These are phyloP conservation scores for Phainopepla nitens DNA, from an alignment of 2,113 vertebrate species.

Conservation along the genomic window DNA sequence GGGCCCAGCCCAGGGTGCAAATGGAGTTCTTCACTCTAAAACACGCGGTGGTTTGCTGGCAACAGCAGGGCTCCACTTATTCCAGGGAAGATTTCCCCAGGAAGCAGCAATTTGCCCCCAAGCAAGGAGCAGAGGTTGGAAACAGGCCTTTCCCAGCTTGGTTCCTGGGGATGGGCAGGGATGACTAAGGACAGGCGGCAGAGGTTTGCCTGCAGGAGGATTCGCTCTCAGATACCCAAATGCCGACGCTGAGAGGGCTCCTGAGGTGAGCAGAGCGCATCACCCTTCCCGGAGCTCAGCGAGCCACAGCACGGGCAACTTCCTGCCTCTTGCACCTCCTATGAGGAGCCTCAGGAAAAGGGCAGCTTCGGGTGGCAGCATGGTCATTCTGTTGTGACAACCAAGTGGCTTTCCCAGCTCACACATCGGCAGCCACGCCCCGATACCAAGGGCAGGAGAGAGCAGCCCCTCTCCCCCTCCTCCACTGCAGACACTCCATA, in stretches of 20 bases:
- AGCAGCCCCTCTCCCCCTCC: fast-evolving
- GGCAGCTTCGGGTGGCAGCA: fast-evolving
- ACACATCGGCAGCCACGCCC: fast-evolving
- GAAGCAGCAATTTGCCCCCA: fast-evolving
- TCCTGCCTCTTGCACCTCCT: neutral
- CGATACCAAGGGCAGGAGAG: fast-evolving
- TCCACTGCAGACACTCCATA: fast-evolving
- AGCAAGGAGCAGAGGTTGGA: neutral
- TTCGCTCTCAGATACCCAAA: neutral
- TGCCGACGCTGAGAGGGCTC: fast-evolving
- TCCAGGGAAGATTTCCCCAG: neutral
- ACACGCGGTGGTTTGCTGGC: fast-evolving
- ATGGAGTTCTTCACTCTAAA: neutral
- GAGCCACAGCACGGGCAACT: neutral
- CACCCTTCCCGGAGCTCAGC: fast-evolving
- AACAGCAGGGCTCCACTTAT: fast-evolving
- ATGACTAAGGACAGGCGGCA: neutral
- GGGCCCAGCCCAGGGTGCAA: neutral
- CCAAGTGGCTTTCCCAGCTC: fast-evolving
- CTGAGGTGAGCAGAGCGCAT: neutral
- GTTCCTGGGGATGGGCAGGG: neutral
- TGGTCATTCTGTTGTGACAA: fast-evolving
- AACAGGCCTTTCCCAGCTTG: neutral
- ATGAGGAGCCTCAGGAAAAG: fast-evolving
- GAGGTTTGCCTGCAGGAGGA: neutral